Evolutionary conservation across 2,797 vertebrate species (phyloP).

Genomic region (Myiotriccus ornatus): DNA sequence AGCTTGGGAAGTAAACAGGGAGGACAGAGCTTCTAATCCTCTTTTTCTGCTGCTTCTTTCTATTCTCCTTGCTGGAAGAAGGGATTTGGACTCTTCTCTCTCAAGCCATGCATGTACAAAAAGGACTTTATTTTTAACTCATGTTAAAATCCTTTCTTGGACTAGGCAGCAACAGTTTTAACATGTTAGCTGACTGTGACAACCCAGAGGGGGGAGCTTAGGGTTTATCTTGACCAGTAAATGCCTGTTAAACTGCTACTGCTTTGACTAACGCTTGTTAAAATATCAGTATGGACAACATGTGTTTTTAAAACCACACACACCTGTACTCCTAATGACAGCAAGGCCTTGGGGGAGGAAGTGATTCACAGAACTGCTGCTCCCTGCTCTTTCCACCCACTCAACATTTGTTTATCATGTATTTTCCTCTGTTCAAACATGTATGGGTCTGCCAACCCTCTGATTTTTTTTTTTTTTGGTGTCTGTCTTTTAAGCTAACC

Average conservation of each 20-base stretch:
- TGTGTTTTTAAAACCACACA: slow-evolving; percentile 17
- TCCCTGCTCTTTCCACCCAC: slow-evolving; percentile 34
- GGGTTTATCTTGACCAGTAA: slow-evolving; percentile 45
- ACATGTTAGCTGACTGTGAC: neutral
- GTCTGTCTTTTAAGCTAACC: neutral
- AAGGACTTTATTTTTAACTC: slow-evolving; percentile 61
- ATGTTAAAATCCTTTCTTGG: slow-evolving; percentile 35
- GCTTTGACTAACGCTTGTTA: neutral
- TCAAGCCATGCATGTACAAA: slow-evolving; percentile 43
- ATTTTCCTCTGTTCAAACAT: neutral
- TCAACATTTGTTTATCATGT: neutral
- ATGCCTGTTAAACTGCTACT: slow-evolving; percentile 4
- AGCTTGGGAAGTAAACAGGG: neutral
- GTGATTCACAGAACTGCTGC: slow-evolving; percentile 1
- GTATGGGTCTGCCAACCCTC: neutral
- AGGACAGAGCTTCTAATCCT: slow-evolving; percentile 51
- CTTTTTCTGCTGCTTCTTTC: slow-evolving; percentile 43
- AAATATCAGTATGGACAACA: neutral
- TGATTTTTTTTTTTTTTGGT: neutral
- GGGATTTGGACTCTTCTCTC: slow-evolving; percentile 50
- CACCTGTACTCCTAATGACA: slow-evolving; percentile 29
- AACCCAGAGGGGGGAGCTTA: neutral
- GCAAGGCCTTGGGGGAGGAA: slow-evolving; percentile 23
- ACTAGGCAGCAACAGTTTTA: slow-evolving; percentile 32
- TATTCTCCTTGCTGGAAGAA: slow-evolving; percentile 31